Evolutionary conservation across 2,888 invertebrate genomes (phyloP).

Genomic region (Pocota personata): DNA sequence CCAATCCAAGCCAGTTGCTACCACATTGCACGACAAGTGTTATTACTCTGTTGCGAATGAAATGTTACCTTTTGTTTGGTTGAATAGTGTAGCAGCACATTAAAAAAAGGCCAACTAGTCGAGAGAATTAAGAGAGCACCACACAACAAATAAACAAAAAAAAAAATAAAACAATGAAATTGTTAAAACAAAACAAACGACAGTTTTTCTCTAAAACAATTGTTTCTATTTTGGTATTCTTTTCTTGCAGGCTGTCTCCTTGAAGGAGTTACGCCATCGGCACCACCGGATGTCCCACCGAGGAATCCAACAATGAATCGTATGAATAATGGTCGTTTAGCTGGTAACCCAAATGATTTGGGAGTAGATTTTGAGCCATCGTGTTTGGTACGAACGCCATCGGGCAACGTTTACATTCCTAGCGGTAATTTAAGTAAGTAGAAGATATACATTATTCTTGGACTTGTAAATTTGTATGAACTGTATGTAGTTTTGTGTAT

Average conservation of each 20-base stretch:
- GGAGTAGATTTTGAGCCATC: slow-evolving; percentile 93
- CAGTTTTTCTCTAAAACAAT: slow-evolving; percentile 35
- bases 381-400: slow-evolving; percentile 94
- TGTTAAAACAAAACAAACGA: slow-evolving; percentile 33
- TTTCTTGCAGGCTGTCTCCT: slow-evolving; percentile 90
- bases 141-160: slow-evolving; percentile 29
- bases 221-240: slow-evolving; percentile 72
- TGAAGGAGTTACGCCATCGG: slow-evolving; percentile 88
- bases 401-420: slow-evolving; percentile 97
- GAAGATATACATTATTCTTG: slow-evolving; percentile 5
- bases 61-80: slow-evolving; percentile 68
- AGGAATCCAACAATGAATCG: slow-evolving; percentile 96
- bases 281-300: slow-evolving; percentile 94
- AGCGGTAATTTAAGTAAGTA: slow-evolving; percentile 88
- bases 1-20: slow-evolving; percentile 53
- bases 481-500: neutral
- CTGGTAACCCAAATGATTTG: slow-evolving; percentile 90
- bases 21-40: slow-evolving; percentile 34
- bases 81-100: slow-evolving; percentile 39
- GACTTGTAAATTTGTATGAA: neutral
- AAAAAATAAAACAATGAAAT: slow-evolving; percentile 37
- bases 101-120: slow-evolving; percentile 26
- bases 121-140: slow-evolving; percentile 30
- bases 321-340: slow-evolving; percentile 94
- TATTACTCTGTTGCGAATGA: slow-evolving; percentile 68